These are phyloP conservation scores for Cirrhinus molitorella DNA, from an alignment of 2,797 vertebrate genomes.

Conservation along the genomic window DNA sequence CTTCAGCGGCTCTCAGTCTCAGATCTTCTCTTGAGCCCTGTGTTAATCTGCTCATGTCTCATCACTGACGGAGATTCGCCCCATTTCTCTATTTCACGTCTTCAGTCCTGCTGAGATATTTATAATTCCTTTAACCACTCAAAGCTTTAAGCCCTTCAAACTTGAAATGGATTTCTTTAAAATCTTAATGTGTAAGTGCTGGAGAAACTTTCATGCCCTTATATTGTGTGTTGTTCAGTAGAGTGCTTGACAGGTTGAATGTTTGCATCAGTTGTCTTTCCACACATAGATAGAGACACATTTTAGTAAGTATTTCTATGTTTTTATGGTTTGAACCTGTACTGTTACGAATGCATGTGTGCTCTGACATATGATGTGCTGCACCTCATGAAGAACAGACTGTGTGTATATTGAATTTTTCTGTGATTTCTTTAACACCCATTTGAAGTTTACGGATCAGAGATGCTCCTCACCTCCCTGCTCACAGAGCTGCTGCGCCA, in stretches of 20 bases:
- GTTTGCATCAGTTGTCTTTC: neutral
- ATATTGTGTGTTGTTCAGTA: neutral
- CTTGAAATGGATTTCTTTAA: constrained; percentile 66
- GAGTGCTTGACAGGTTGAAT: neutral
- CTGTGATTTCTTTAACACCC: neutral
- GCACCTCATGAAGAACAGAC: neutral
- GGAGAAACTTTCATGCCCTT: neutral
- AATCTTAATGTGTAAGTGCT: constrained; percentile 58
- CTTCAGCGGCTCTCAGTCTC: constrained; percentile 43
- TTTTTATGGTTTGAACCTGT: neutral
- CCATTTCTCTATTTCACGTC: constrained; percentile 5
- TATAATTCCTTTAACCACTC: constrained; percentile 65
- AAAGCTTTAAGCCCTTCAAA: constrained; percentile 67
- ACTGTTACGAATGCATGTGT: neutral
- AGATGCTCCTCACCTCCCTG: constrained; percentile 90
- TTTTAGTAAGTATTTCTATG: neutral
- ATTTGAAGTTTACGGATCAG: neutral
- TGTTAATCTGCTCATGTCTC: constrained; percentile 55
- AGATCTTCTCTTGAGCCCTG: constrained; percentile 35
- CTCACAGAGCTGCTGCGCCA: constrained; percentile 97
- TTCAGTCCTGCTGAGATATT: constrained; percentile 61
- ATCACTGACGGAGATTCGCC: constrained; percentile 23
- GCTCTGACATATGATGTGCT: neutral
- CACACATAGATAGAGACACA: neutral
- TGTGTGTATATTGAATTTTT: neutral